phyloP scores from a whole-genome alignment of 2,113 vertebrate genomes.

The Corythornis cristatus region DNA sequence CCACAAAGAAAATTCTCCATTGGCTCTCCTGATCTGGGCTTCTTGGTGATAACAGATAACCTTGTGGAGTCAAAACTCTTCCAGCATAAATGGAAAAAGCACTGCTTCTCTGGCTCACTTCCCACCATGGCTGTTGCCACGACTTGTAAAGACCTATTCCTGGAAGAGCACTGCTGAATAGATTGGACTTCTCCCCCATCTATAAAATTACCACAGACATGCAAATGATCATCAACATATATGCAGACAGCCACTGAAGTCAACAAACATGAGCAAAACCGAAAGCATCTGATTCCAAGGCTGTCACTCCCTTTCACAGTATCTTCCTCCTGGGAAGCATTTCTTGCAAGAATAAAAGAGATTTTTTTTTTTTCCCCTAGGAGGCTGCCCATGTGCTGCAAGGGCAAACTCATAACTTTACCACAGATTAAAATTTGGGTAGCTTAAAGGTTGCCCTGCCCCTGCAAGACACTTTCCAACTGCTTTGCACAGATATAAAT shows the following conservation, averaged over 20 bases:
- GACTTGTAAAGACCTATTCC: conserved; percentile 46
- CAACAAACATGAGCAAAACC: background rate
- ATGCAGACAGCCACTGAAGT: background rate
- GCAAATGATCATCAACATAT: conserved; percentile 41
- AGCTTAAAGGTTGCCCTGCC: background rate
- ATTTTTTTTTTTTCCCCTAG: background rate
- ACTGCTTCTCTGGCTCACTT: conserved; percentile 12
- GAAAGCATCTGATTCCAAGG: conserved; percentile 6
- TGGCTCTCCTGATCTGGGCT: conserved; percentile 24
- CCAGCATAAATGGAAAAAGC: background rate
- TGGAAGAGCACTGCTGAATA: conserved; percentile 40
- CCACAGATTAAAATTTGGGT: background rate
- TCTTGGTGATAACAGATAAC: conserved; percentile 33
- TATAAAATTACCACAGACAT: conserved; percentile 39
- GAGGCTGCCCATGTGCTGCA: background rate
- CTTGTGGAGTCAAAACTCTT: background rate
- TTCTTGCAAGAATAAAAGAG: conserved; percentile 61
- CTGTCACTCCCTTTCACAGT: conserved; percentile 64
- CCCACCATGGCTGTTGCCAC: conserved; percentile 33
- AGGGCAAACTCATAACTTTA: background rate
- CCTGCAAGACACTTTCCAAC: background rate
- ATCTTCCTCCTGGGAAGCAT: conserved; percentile 66
- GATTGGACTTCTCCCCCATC: conserved; percentile 30
- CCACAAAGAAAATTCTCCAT: conserved; percentile 26
- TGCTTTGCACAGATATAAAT: background rate